A percentile compares a stretch with the other conserved stretches of the same genome.
Conservation (phyloP, 1,140 invertebrate genomes). For the Ceratoteleas bidentatus region DNA sequence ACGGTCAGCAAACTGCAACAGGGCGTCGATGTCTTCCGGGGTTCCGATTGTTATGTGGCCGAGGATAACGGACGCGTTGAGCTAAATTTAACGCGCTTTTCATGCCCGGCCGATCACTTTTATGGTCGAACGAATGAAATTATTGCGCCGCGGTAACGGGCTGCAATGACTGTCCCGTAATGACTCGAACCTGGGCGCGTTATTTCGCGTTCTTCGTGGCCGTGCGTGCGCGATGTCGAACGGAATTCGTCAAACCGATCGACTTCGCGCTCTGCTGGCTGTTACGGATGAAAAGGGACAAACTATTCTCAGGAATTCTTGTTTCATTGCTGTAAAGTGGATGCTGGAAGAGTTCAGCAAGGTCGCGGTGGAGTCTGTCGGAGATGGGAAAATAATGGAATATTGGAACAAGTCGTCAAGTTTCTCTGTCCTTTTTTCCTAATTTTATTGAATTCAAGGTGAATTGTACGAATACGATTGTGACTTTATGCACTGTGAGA, state of each 20-base stretch:
- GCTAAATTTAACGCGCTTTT: conserved; percentile 69
- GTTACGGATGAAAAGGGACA: too few species aligned
- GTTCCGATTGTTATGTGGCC: conserved; percentile 37
- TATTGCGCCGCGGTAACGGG: conserved; percentile 45
- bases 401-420: too few species aligned
- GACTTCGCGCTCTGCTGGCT: neutral
- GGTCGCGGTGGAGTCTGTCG: too few species aligned
- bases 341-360: too few species aligned
- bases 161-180: conserved; percentile 28
- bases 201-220: conserved; percentile 12
- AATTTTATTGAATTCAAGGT: too few species aligned
- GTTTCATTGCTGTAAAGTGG: too few species aligned
- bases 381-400: too few species aligned
- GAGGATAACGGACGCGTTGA: conserved; percentile 53
- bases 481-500: too few species aligned
- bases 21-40: conserved; percentile 25
- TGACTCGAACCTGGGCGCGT: neutral
- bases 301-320: too few species aligned
- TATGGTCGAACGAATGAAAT: conserved; percentile 61
- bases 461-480: too few species aligned
- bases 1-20: conserved; percentile 23
- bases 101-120: conserved; percentile 57
- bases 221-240: neutral
- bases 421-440: too few species aligned
- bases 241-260: neutral